Percentiles rank a stretch among this genome's conserved stretches.
phyloP scores from a whole-genome alignment of 2,797 vertebrate species.

The Spea hammondii region DNA sequence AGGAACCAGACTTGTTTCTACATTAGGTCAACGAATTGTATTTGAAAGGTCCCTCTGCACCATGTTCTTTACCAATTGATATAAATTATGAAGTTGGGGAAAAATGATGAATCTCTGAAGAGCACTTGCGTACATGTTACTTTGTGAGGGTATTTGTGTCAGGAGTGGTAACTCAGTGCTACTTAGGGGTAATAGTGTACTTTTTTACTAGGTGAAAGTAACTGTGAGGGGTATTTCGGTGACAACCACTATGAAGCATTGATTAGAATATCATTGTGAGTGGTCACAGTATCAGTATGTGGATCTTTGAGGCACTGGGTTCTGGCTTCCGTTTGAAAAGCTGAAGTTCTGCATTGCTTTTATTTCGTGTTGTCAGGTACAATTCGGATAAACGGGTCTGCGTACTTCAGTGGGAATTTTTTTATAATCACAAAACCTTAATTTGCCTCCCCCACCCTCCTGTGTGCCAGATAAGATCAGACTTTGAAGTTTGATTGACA shows the following conservation, averaged over 20 bases:
- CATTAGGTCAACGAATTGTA: no score
- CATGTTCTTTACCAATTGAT: no score
- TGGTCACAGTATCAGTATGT: not conserved
- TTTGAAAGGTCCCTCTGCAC: no score
- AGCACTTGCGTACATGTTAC: not conserved
- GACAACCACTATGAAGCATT: not conserved
- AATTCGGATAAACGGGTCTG: not conserved
- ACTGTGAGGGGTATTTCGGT: not conserved
- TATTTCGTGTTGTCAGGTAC: not conserved
- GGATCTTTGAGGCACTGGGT: not conserved
- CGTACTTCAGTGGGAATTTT: conserved; percentile 20
- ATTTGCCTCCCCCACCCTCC: conserved; percentile 15
- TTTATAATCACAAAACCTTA: conserved; percentile 9
- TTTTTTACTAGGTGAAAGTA: not conserved
- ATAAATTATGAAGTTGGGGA: no score
- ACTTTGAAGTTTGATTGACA: conserved; percentile 57
- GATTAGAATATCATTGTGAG: not conserved
- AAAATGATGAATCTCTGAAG: not conserved
- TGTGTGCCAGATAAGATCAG: conserved; percentile 36
- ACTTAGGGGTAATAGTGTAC: not conserved
- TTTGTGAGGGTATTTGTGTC: no score
- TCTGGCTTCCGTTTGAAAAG: not conserved
- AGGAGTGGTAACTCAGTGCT: not conserved
- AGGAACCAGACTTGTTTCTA: no score
- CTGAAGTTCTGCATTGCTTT: not conserved